Evolutionary conservation across 2,888 invertebrate genomes (phyloP), one percentile per base, ranked within the genome.

Genomic region (Hipparchia sbordonii): DNA sequence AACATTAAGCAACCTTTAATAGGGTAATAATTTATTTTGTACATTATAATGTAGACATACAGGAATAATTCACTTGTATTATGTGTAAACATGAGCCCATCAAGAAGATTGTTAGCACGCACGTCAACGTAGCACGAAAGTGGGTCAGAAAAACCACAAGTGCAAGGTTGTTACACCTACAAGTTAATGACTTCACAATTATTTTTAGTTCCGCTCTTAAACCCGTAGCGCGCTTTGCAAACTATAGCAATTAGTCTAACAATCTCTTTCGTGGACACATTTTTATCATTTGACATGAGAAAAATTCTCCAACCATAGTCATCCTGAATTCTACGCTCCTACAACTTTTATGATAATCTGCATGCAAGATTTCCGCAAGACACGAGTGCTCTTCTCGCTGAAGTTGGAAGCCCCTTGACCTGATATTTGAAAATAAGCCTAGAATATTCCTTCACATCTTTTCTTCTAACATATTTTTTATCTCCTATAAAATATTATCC

Each of bases 21-120:
- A 82, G 82, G 85, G 87, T 82, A 79, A 87, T 89, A 86, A 89
- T 80, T 85, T 82, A 83, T 71, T 83, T 81, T 80, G 77, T 82
- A 79, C 75, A 61, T 12, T 69, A 61, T 7, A 45, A 51, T 69
- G 69, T 61, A 80, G 79, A 84, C 80, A 83, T 84, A 86, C 84
- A 85, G 83, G 84, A 84, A 86, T 88, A 86, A 90, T 87, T 86
- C 84, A 82, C 84, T 84, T 82, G 84, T 87, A 85, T 88, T 78
- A 88, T 87, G 87, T 89, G 89, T 88, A 87, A 89, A 88, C 88
- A 88, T 88, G 87, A 84, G 82, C 85, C 81, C 83, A 85, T 87
- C 82, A 83, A 84, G 84, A 84, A 80, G 90, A 91, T 89, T 89
- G 89, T 86, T 78, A 78, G 80, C 86, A 88, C 85, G 89, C 90